Evolutionary conservation across 2,888 invertebrate species (phyloP).

Genomic region (Prenolepis imparis): DNA sequence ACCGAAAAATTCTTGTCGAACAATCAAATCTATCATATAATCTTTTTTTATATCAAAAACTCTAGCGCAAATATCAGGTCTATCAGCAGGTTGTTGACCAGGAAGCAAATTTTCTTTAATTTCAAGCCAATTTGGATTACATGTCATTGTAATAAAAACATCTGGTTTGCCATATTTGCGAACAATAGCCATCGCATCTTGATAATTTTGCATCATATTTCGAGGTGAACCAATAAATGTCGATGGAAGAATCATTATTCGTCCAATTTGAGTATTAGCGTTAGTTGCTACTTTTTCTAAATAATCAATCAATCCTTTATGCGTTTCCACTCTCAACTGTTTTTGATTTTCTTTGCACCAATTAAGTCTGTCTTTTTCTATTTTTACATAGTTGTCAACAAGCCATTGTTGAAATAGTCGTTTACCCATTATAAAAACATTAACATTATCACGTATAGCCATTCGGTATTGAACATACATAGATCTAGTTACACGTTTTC

Average conservation of each 20-base stretch:
- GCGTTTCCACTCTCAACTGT: background rate
- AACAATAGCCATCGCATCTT: no score
- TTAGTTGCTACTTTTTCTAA: background rate
- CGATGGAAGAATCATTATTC: background rate
- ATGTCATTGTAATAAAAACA: no score
- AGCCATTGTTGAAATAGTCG: background rate
- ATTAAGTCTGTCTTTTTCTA: background rate
- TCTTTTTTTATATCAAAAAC: no score
- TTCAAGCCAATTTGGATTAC: background rate
- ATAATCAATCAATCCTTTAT: background rate
- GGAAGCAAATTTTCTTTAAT: conserved; percentile 5
- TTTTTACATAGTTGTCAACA: background rate
- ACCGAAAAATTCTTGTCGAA: no score
- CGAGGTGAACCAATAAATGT: no score
- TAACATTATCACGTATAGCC: no score
- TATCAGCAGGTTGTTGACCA: background rate
- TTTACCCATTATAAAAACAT: no score
- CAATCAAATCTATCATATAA: no score
- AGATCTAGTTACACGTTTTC: background rate
- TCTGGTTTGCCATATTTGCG: no score
- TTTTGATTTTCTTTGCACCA: conserved; percentile 2
- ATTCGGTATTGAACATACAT: no score
- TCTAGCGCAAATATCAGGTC: background rate
- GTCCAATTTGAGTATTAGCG: background rate
- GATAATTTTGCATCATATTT: no score